Evolutionary conservation across 35 echinoderm and acorn worm species (phyloP).

Genomic region (Lytechinus variegatus): DNA sequence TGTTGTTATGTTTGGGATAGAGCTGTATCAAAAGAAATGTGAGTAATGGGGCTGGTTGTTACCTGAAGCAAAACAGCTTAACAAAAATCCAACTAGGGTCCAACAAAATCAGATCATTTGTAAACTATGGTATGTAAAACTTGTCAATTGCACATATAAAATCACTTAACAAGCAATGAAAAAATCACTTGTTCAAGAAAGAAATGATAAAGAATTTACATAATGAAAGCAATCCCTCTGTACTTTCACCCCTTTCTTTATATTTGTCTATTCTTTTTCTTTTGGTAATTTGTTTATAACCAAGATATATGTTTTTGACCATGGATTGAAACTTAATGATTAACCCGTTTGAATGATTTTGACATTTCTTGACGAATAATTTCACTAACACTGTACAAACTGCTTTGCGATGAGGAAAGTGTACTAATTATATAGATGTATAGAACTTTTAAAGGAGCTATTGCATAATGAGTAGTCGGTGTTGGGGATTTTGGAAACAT

Average conservation of each 20-base stretch:
- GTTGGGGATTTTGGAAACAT: not conserved
- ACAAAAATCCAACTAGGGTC: no score
- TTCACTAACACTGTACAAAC: not conserved
- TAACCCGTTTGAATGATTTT: not conserved
- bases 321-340: not conserved
- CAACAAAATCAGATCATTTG: no score
- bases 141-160: no score
- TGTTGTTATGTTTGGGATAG: not conserved
- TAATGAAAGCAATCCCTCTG: not conserved
- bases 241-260: not conserved
- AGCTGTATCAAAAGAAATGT: not conserved
- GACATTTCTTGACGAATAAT: not conserved
- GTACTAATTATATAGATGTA: not conserved
- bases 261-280: not conserved
- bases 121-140: no score
- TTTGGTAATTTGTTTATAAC: not conserved
- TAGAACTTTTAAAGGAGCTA: not conserved
- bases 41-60: not conserved
- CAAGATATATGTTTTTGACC: not conserved
- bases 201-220: not conserved
- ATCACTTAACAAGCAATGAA: no score
- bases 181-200: no score
- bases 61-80: not conserved
- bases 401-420: not conserved
- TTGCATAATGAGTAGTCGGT: not conserved